These are phyloP conservation scores for Aleadryas rufinucha DNA, from an alignment of 2,113 vertebrate genomes.

Conservation along the genomic window DNA sequence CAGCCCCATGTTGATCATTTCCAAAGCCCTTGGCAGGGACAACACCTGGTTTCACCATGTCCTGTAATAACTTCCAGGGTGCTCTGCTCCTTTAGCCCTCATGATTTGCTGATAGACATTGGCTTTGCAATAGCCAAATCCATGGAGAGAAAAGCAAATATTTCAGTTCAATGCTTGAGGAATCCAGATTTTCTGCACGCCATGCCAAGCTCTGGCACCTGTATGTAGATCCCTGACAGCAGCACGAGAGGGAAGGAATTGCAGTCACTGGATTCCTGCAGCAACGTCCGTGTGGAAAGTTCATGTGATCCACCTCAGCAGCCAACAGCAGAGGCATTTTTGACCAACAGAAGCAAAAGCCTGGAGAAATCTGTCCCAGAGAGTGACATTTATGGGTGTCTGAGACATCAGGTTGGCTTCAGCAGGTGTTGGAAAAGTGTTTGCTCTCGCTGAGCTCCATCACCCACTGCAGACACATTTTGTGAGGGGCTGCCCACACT, in stretches of 20 bases:
- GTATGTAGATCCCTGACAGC: not conserved
- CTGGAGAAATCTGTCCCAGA: not conserved
- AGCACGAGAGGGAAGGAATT: not conserved
- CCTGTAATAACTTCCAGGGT: not conserved
- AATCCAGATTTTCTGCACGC: not conserved
- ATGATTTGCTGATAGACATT: not conserved
- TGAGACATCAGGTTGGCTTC: not conserved
- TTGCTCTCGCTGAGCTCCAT: not conserved
- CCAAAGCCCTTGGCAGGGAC: not conserved
- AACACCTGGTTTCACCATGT: not conserved
- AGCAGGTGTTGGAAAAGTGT: not conserved
- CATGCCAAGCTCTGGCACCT: not conserved
- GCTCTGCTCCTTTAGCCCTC: not conserved
- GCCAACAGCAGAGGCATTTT: not conserved
- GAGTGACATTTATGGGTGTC: not conserved
- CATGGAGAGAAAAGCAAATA: not conserved
- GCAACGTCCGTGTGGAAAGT: accelerated
- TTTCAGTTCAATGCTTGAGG: not conserved
- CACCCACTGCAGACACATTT: not conserved
- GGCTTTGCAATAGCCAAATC: not conserved
- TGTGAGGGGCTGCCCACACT: not conserved
- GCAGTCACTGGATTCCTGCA: not conserved
- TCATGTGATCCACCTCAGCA: not conserved
- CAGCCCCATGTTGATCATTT: not conserved
- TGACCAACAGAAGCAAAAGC: not conserved